These are phyloP conservation scores for Platichthys stellatus DNA, from an alignment of 2,113 vertebrate genomes.

Conservation along the genomic window DNA sequence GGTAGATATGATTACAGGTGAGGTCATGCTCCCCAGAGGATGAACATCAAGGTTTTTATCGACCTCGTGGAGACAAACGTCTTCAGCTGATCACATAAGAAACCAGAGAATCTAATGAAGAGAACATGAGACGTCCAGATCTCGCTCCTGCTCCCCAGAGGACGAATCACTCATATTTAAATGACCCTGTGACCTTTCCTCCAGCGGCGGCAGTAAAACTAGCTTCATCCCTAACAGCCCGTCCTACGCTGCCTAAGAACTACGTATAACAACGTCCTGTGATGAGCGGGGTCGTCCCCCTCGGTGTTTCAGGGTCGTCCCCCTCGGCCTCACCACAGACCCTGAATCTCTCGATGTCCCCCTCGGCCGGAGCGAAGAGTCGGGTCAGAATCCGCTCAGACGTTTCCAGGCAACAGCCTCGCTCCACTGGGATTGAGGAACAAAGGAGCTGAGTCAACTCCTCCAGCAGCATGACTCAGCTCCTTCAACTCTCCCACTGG, in stretches of 20 bases:
- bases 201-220: too few species aligned
- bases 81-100: background rate
- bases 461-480: constrained; percentile 61
- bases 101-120: background rate
- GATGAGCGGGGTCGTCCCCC: background rate
- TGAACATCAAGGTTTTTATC: too few species aligned
- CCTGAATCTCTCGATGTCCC: constrained; percentile 10
- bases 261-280: background rate
- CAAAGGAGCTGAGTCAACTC: constrained; percentile 67
- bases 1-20: too few species aligned
- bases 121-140: background rate
- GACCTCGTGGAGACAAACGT: background rate
- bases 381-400: constrained; percentile 35
- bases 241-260: background rate
- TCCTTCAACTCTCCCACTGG: constrained; percentile 42
- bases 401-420: constrained; percentile 71
- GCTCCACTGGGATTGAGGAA: constrained; percentile 56
- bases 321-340: constrained; percentile 12
- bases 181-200: too few species aligned
- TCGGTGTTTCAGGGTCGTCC: background rate
- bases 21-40: too few species aligned
- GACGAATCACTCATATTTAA: background rate
- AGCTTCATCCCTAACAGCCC: too few species aligned
- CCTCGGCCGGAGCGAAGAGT: constrained; percentile 27
- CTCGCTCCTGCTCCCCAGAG: constrained; percentile 14